Percentiles rank a stretch among this genome's conserved stretches.
These are phyloP conservation scores for Leptopilina boulardi DNA, from an alignment of 1,140 invertebrate species.

Conservation along the genomic window DNA sequence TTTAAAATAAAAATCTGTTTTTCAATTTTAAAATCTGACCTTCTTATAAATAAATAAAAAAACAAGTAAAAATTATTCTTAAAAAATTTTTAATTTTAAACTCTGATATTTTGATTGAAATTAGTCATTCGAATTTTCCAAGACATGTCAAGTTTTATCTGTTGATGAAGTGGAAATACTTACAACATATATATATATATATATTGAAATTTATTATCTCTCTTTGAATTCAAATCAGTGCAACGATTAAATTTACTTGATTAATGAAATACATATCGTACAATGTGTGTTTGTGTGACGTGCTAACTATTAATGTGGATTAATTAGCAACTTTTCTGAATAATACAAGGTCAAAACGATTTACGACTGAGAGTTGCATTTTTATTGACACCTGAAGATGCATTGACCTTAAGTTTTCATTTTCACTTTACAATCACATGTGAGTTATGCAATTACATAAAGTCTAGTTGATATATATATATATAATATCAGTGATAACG, in stretches of 20 bases:
- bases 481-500: not conserved
- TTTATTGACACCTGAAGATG: not conserved
- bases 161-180: not conserved
- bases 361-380: not conserved
- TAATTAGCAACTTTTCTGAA: too few relatives aligned
- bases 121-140: too few relatives aligned
- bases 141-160: too few relatives aligned
- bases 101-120: too few relatives aligned
- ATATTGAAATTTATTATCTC: not conserved
- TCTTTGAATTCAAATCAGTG: not conserved
- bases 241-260: not conserved
- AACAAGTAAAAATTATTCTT: too few relatives aligned
- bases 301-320: not conserved
- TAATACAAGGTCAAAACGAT: not conserved
- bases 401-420: slow-evolving; percentile 21
- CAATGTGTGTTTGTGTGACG: not conserved
- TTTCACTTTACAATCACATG: slow-evolving; percentile 4
- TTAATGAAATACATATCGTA: not conserved
- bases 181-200: not conserved
- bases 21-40: too few relatives aligned
- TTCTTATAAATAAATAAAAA: too few relatives aligned
- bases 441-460: not conserved
- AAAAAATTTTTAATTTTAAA: too few relatives aligned
- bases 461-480: not conserved
- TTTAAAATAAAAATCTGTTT: too few relatives aligned